phyloP scores from a whole-genome alignment of 2,113 vertebrate species.

The Heteronetta atricapilla region DNA sequence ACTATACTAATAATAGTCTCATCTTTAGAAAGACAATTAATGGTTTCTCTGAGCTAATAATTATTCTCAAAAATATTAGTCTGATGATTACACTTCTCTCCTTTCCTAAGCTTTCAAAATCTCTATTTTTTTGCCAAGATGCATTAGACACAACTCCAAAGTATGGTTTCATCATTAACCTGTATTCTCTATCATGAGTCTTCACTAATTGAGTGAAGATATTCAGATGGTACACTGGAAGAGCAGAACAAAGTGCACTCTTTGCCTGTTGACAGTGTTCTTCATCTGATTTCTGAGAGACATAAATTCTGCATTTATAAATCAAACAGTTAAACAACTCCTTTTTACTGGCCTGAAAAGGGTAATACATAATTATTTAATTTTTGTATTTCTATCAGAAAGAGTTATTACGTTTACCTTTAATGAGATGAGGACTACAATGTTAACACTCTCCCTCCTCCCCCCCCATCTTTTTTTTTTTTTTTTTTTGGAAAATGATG shows the following conservation, averaged over 20 bases:
- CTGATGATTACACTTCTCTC: neutral
- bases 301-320: neutral
- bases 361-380: neutral
- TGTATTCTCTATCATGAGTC: neutral
- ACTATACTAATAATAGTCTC: neutral
- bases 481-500: neutral
- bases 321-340: fast-evolving
- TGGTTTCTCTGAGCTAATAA: neutral
- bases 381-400: neutral
- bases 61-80: neutral
- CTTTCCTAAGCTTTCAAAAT: neutral
- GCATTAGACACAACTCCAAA: neutral
- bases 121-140: neutral
- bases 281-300: neutral
- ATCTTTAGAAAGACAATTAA: constrained; percentile 5
- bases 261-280: neutral
- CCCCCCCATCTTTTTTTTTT: no score
- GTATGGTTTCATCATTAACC: neutral
- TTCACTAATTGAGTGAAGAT: neutral
- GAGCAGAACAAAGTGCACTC: neutral
- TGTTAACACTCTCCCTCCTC: neutral
- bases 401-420: neutral
- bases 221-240: neutral
- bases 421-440: neutral
- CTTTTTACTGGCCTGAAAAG: neutral